These are phyloP conservation scores for Montipora efflorescens DNA, from an alignment of 64 coral and sea anemone species.

Conservation along the genomic window DNA sequence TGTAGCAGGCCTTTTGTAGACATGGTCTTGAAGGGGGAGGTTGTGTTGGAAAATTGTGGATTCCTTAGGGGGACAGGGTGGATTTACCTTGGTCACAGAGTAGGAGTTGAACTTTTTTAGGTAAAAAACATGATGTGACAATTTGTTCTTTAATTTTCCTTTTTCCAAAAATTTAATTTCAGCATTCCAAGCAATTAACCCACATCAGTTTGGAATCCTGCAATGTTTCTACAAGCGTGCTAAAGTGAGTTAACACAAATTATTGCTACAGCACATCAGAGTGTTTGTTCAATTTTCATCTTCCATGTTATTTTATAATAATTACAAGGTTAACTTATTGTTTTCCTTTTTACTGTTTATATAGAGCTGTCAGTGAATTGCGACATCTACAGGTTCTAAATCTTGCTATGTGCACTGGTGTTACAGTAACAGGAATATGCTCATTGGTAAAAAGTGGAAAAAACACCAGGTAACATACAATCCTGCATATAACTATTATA, in stretches of 20 bases:
- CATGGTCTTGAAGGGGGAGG: too few relatives aligned
- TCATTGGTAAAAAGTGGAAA: conserved; percentile 86
- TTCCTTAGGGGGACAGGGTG: too few relatives aligned
- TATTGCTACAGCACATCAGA: background rate
- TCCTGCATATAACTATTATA: too few relatives aligned
- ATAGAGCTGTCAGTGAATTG: conserved; percentile 86
- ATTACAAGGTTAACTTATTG: too few relatives aligned
- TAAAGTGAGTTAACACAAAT: conserved; percentile 65
- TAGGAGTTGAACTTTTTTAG: too few relatives aligned
- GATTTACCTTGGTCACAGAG: too few relatives aligned
- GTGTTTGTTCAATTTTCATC: too few relatives aligned
- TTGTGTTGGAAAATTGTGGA: too few relatives aligned
- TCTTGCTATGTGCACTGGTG: conserved; percentile 87
- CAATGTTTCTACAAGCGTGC: conserved; percentile 67
- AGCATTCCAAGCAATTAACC: conserved; percentile 84
- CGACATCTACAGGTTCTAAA: conserved; percentile 73
- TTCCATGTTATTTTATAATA: background rate
- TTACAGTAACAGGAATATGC: conserved; percentile 77
- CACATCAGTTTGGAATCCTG: conserved; percentile 92
- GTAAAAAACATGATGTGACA: too few relatives aligned
- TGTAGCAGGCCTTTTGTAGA: too few relatives aligned
- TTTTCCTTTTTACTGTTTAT: background rate
- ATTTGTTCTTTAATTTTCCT: background rate
- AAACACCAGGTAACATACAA: conserved; percentile 46
- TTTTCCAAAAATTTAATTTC: background rate